These are phyloP conservation scores for Prostheceraeus crozeri DNA, from an alignment of 2,888 invertebrate species.

Conservation along the genomic window DNA sequence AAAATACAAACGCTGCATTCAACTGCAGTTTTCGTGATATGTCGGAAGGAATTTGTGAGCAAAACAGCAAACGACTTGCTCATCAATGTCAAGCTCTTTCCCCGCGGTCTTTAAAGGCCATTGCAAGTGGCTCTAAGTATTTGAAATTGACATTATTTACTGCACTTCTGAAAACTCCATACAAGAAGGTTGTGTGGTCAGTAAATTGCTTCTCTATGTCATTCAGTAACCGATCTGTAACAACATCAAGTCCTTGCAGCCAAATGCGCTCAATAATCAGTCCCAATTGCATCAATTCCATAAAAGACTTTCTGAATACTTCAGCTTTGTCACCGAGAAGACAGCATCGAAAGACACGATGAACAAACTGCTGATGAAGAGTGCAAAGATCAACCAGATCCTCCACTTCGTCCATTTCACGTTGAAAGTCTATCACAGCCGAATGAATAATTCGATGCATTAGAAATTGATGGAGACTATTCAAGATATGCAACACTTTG, in stretches of 20 bases:
- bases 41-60: no score
- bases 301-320: neutral
- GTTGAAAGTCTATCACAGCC: neutral
- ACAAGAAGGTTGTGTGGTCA: neutral
- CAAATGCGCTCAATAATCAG: neutral
- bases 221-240: no score
- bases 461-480: constrained; percentile 55
- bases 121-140: constrained; percentile 4
- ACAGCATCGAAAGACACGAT: neutral
- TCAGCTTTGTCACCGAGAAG: neutral
- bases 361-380: neutral
- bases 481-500: constrained; percentile 55
- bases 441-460: constrained; percentile 47
- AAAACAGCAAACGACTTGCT: no score
- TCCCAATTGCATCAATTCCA: neutral
- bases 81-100: no score
- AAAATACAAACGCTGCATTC: no score
- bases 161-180: neutral
- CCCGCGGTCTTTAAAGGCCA: no score
- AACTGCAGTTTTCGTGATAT: no score
- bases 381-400: constrained; percentile 1
- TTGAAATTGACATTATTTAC: neutral
- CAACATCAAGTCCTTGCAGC: neutral
- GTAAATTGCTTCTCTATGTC: constrained; percentile 16
- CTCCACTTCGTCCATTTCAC: neutral